phyloP scores from a whole-genome alignment of 2,888 invertebrate species.

The Acronicta leporina region DNA sequence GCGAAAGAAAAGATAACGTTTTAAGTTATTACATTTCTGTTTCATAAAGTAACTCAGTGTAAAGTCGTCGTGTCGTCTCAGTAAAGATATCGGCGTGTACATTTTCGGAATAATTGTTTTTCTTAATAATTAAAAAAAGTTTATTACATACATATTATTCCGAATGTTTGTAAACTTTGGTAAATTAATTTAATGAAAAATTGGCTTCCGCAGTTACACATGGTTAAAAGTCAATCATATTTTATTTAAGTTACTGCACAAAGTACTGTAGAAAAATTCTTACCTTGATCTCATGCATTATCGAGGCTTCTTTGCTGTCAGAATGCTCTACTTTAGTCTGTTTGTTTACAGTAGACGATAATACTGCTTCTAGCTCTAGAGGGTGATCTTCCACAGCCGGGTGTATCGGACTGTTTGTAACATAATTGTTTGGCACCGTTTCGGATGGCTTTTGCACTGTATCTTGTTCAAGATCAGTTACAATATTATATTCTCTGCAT shows the following conservation, averaged over 20 bases:
- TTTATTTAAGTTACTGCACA: neutral
- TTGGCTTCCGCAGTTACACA: neutral
- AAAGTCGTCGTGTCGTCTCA: too few relatives aligned
- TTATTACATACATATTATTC: too few relatives aligned
- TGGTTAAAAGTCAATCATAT: neutral
- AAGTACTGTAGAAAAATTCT: conserved; percentile 15
- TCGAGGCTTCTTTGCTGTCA: conserved; percentile 31
- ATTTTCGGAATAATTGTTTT: too few relatives aligned
- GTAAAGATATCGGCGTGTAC: too few relatives aligned
- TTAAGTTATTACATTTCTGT: conserved; percentile 1
- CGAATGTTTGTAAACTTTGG: too few relatives aligned
- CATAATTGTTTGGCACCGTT: conserved; percentile 5
- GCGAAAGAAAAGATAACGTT: conserved; percentile 28
- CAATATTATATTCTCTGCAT: conserved; percentile 77
- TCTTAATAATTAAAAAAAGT: too few relatives aligned
- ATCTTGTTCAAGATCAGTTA: conserved; percentile 62
- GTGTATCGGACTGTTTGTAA: conserved; percentile 18
- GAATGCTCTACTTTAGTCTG: conserved; percentile 27
- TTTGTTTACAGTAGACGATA: conserved; percentile 74
- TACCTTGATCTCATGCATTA: conserved; percentile 60
- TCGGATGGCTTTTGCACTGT: conserved; percentile 53
- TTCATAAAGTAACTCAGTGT: neutral
- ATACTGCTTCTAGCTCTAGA: conserved; percentile 73
- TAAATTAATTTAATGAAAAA: too few relatives aligned
- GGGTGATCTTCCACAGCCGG: conserved; percentile 67